Percentiles rank a stretch among this genome's conserved stretches.
Evolutionary conservation across 1,140 invertebrate species (phyloP).

Genomic region (Belonocnema kinseyi): DNA sequence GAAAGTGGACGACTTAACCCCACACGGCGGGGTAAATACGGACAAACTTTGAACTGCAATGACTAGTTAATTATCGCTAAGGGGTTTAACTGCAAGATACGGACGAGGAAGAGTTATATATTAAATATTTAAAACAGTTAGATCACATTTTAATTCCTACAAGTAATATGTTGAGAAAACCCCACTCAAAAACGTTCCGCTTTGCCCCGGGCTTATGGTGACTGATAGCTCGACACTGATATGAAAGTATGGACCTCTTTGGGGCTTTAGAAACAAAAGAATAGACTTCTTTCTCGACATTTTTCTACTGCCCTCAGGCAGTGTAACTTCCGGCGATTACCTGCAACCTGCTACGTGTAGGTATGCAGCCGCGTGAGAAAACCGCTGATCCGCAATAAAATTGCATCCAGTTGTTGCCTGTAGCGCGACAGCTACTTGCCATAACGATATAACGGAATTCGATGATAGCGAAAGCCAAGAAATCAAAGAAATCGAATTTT

Average conservation of each 20-base stretch:
- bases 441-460: background rate
- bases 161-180: too few relatives aligned
- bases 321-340: conserved; percentile 22
- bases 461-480: background rate
- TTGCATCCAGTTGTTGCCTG: conserved; percentile 8
- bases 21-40: too few relatives aligned
- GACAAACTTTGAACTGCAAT: too few relatives aligned
- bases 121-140: too few relatives aligned
- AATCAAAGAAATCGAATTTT: background rate
- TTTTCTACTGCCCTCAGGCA: conserved; percentile 23
- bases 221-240: background rate
- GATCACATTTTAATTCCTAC: too few relatives aligned
- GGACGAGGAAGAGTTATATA: too few relatives aligned
- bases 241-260: background rate
- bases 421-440: background rate
- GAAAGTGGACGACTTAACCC: too few relatives aligned
- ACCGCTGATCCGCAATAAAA: conserved; percentile 14
- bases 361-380: conserved; percentile 14
- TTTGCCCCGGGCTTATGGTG: too few relatives aligned
- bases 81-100: too few relatives aligned
- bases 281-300: background rate
- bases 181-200: too few relatives aligned
- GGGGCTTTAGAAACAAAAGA: background rate
- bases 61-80: too few relatives aligned
- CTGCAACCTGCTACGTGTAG: conserved; percentile 6